A percentile compares a stretch with the other conserved stretches of the same genome.
These are phyloP conservation scores for Ophion costatus DNA, from an alignment of 2,888 invertebrate genomes.

Conservation along the genomic window DNA sequence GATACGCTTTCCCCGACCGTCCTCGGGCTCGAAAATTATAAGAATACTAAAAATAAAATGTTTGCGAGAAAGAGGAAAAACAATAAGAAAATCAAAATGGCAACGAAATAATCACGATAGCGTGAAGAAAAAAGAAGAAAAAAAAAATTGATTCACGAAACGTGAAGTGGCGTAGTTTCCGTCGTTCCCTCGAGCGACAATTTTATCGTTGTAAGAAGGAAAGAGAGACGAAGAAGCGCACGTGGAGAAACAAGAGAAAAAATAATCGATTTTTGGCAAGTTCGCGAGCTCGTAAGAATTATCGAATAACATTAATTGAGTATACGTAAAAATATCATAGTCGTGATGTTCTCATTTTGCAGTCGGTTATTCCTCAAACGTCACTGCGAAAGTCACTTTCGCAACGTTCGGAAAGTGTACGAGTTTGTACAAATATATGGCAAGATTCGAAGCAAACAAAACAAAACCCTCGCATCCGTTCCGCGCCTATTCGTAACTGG, in stretches of 20 bases:
- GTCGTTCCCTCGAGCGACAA: background rate
- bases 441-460: conserved; percentile 11
- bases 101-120: conserved; percentile 48
- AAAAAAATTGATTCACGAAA: conserved; percentile 38
- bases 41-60: conserved; percentile 12
- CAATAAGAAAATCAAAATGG: conserved; percentile 29
- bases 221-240: background rate
- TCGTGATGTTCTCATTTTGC: conserved; percentile 43
- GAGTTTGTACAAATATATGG: conserved; percentile 3
- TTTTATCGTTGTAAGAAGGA: conserved; percentile 5
- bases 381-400: background rate
- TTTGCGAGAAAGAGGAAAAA: conserved; percentile 40
- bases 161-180: background rate
- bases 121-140: conserved; percentile 26
- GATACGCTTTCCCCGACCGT: conserved; percentile 19
- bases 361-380: conserved; percentile 14
- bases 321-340: conserved; percentile 73
- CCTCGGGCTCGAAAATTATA: background rate
- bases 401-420: background rate
- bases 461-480: background rate
- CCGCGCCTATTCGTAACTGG: background rate
- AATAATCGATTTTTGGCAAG: conserved; percentile 69
- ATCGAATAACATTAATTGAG: conserved; percentile 68
- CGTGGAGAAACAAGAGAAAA: background rate
- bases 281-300: conserved; percentile 69